Evolutionary conservation across 2,113 vertebrate species (phyloP), one percentile per base, ranked within the genome.

Genomic region (Chelonoidis abingdonii): DNA sequence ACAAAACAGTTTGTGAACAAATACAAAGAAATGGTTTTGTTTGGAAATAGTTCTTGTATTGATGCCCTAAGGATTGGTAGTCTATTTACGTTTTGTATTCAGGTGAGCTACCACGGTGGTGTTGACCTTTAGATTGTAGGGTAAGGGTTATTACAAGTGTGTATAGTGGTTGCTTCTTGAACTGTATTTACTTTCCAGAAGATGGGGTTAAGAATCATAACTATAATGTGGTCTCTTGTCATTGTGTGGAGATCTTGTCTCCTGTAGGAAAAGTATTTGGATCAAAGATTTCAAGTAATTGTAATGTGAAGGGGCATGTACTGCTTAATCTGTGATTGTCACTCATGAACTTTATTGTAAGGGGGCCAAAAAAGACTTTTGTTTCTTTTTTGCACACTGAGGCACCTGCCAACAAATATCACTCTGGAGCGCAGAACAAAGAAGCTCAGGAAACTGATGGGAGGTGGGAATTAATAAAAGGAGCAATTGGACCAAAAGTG

Each of bases 401-500:
- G 47, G 44, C 53, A 94, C 54, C 50, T 56, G 94, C 83, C 50
- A 90, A 83, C 80, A 80, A 98, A 85, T 96, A 97, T 89, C 94
- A 94, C 85, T 89, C 29, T 5, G 54, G 96, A 56, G 93, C 94
- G 95, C 92, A 96, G 35, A 87, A 95, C 92, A 93, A 87, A 84
- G 49, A 93, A 83, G n/a, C 92, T 96, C 79, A 69, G 89, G 89
- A 95, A 89, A 53, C 78, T 92, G 82, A 79, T 86, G 82, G 85
- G 89, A 96, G 81, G 22, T 27, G 87, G 29, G 16, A 53, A 83
- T 93, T 95, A 90, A 96, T 97, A 95, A 94, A 96, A 90, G 53
- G 88, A 94, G 81, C 76, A 95, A 96, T 96, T 88, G 69, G 82
- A 93, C 96, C 97, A 97, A 91, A 93, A 97, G 92, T 95, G 90